Conservation (phyloP, 2,113 vertebrate genomes). For the Mus pahari region DNA sequence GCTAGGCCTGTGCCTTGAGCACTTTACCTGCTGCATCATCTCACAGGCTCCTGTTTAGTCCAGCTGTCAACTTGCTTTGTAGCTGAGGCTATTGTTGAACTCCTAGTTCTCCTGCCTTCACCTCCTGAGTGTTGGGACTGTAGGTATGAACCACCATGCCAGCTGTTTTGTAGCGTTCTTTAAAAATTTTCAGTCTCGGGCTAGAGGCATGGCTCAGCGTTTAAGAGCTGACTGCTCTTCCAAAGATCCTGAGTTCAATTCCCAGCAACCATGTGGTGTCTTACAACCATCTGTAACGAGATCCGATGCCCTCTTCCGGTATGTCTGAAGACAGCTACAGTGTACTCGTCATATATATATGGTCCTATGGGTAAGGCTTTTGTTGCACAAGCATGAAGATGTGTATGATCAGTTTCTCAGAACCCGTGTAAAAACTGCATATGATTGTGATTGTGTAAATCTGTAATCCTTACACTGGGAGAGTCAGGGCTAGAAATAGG, state of each 20-base stretch:
- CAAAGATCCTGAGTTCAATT: no score
- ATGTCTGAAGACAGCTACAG: no score
- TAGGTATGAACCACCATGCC: background rate
- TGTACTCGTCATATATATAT: no score
- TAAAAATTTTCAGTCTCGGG: background rate
- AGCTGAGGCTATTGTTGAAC: background rate
- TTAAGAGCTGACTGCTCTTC: no score
- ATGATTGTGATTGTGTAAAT: background rate
- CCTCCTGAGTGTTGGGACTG: background rate
- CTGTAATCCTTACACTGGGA: background rate
- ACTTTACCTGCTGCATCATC: background rate
- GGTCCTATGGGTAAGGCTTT: background rate
- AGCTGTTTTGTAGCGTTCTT: slow-evolving; percentile 50
- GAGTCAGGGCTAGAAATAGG: background rate
- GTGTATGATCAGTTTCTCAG: background rate
- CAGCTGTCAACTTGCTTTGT: background rate
- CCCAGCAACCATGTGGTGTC: no score
- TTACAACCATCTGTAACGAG: no score
- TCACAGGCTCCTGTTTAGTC: background rate
- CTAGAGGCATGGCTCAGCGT: no score
- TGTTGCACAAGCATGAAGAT: background rate
- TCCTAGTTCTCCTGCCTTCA: background rate
- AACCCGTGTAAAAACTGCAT: background rate
- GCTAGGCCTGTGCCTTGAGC: background rate
- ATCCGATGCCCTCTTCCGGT: no score